Conservation (phyloP, 2,888 invertebrate genomes). For the Germaria angustata region DNA sequence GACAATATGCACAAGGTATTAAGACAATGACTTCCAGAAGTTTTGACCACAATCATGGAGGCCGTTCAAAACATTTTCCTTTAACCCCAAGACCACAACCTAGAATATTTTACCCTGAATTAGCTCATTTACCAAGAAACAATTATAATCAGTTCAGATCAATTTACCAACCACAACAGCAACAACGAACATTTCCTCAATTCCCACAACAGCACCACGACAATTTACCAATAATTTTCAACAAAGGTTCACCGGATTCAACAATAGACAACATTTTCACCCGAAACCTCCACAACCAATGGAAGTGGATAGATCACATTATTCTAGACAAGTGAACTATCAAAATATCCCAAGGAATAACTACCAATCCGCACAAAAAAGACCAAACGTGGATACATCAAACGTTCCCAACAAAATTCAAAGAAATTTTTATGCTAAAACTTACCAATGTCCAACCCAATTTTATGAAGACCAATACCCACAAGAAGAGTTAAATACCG, state of each 20-base stretch:
- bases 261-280: background rate
- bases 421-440: too few relatives aligned
- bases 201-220: constrained; percentile 13
- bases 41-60: background rate
- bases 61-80: too few relatives aligned
- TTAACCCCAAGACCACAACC: background rate
- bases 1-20: constrained; percentile 24
- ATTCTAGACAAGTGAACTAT: constrained; percentile 16
- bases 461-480: too few relatives aligned
- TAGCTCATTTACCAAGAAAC: background rate
- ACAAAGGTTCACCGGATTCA: background rate
- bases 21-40: background rate
- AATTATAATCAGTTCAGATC: background rate
- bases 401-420: background rate
- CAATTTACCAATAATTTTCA: background rate
- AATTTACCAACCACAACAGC: constrained; percentile 17
- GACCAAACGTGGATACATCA: background rate
- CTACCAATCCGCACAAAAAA: constrained; percentile 35
- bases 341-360: constrained; percentile 1
- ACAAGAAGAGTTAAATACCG: too few relatives aligned
- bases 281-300: constrained; percentile 47
- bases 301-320: constrained; percentile 49
- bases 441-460: background rate
- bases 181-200: constrained; percentile 23
- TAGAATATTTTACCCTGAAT: too few relatives aligned